phyloP scores from a whole-genome alignment of 2,113 vertebrate species.

The Brachypteracias leptosomus region DNA sequence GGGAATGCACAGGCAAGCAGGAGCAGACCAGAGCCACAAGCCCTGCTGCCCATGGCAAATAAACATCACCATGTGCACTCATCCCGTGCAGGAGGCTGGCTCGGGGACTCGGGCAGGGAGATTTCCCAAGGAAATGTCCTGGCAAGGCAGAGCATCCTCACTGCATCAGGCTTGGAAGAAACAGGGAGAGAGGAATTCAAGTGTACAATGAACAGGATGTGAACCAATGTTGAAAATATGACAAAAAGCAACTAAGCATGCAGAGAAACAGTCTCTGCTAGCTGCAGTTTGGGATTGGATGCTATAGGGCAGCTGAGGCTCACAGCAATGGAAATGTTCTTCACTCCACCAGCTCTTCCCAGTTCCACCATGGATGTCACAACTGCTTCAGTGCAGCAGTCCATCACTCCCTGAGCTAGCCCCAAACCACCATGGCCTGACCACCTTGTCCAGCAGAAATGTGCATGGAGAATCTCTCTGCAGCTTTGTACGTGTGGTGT shows the following conservation, averaged over 20 bases:
- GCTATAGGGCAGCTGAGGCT: not conserved
- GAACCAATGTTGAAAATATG: not conserved
- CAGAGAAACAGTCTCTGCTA: not conserved
- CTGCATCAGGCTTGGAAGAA: not conserved
- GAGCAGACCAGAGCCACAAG: not conserved
- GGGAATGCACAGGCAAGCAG: conserved; percentile 37
- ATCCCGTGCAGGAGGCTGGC: not conserved
- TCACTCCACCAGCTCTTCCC: not conserved
- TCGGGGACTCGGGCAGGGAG: not conserved
- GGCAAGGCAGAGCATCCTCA: not conserved
- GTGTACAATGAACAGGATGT: not conserved
- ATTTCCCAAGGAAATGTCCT: not conserved
- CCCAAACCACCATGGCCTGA: not conserved
- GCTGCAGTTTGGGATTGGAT: not conserved
- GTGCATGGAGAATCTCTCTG: not conserved
- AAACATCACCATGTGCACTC: not conserved
- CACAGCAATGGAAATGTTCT: too few species aligned
- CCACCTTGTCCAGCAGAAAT: not conserved
- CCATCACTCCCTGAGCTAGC: fast-evolving
- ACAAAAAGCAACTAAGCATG: not conserved
- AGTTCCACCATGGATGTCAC: fast-evolving
- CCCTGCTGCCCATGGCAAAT: not conserved
- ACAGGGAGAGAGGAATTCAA: not conserved
- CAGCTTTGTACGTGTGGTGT: not conserved
- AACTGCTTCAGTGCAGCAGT: fast-evolving